Evolutionary conservation across 2,888 invertebrate genomes (phyloP).

Genomic region (Panorpa germanica): DNA sequence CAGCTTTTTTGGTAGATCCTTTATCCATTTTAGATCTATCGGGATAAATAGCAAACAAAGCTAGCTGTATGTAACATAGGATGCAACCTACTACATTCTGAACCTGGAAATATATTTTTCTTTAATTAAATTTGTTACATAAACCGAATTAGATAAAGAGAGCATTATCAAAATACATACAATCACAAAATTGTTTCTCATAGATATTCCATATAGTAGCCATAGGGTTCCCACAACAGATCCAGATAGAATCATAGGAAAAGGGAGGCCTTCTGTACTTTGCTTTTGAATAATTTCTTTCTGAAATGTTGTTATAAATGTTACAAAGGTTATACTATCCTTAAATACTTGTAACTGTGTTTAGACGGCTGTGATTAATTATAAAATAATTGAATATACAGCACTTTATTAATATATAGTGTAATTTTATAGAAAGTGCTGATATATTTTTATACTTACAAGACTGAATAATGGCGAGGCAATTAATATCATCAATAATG

Average conservation of each 20-base stretch:
- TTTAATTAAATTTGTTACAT: slow-evolving; percentile 9
- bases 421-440: slow-evolving; percentile 5
- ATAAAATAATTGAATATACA: neutral
- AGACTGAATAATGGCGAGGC: slow-evolving; percentile 50
- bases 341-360: slow-evolving; percentile 1
- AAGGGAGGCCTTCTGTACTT: slow-evolving; percentile 73
- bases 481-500: slow-evolving; percentile 42
- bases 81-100: slow-evolving; percentile 49
- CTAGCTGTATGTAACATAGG: slow-evolving; percentile 41
- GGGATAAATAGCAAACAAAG: slow-evolving; percentile 53
- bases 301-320: slow-evolving; percentile 27
- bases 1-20: too few species aligned
- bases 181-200: slow-evolving; percentile 19
- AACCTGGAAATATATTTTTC: slow-evolving; percentile 30
- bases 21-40: too few species aligned
- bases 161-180: slow-evolving; percentile 15
- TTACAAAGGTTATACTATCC: slow-evolving; percentile 4
- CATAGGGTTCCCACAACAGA: slow-evolving; percentile 38
- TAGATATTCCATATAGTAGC: slow-evolving; percentile 21
- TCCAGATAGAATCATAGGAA: slow-evolving; percentile 71
- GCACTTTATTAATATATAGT: slow-evolving; percentile 1
- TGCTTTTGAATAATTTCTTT: slow-evolving; percentile 56
- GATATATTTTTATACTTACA: slow-evolving; percentile 27
- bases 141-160: slow-evolving; percentile 6
- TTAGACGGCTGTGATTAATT: too few species aligned